A percentile compares a stretch with the other conserved stretches of the same genome.
These are phyloP conservation scores for Ceriagrion tenellum DNA, from an alignment of 2,888 invertebrate species.

Conservation along the genomic window DNA sequence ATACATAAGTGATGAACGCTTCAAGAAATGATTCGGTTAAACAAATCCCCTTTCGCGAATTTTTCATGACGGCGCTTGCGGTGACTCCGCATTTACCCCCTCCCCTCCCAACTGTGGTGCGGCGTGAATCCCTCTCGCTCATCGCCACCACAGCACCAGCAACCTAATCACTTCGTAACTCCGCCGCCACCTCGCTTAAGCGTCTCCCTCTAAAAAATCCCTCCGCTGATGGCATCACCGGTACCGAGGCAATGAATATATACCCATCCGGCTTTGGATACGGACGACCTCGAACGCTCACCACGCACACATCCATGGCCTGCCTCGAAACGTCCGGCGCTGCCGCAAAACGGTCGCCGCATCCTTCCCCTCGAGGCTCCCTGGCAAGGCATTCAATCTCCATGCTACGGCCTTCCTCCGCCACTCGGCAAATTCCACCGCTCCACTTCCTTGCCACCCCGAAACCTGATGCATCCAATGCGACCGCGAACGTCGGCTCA, in stretches of 20 bases:
- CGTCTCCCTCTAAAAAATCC: background rate
- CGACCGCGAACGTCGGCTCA: background rate
- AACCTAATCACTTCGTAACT: background rate
- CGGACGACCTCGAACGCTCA: background rate
- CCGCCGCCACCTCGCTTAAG: background rate
- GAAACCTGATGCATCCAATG: background rate
- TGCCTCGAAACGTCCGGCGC: too few species aligned
- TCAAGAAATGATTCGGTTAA: background rate
- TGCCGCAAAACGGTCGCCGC: background rate
- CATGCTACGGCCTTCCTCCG: too few species aligned
- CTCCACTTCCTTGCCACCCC: background rate
- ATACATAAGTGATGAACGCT: background rate
- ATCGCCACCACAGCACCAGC: background rate
- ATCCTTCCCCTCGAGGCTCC: background rate
- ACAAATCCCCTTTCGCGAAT: background rate
- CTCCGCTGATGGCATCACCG: background rate
- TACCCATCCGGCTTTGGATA: background rate
- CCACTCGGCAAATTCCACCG: background rate
- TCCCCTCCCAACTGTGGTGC: too few species aligned
- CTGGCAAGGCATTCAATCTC: too few species aligned
- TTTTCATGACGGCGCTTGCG: background rate
- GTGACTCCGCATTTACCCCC: background rate
- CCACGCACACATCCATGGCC: too few species aligned
- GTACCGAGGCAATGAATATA: background rate
- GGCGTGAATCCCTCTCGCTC: background rate